Evolutionary conservation across 2,113 vertebrate species (phyloP), one percentile per base, ranked within the genome.

Genomic region (Helogale parvula): DNA sequence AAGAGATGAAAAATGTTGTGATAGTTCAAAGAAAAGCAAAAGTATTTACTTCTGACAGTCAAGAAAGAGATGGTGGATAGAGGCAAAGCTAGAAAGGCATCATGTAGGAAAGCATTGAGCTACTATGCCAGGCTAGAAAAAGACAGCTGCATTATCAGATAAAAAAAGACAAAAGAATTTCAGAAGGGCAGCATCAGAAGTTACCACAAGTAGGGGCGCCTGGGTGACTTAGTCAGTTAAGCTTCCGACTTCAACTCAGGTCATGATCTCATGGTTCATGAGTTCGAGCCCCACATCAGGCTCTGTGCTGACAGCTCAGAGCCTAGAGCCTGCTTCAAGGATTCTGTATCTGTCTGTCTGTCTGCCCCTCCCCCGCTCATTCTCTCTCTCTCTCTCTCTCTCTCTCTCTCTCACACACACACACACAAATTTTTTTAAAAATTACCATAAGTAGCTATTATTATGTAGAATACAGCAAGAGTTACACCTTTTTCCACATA

Each of bases 21-120:
- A 76, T 63, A 94, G 4, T 74, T 65, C 68, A 77, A 68, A 93
- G 76, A 71, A 87, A 87, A 93, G 50, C 27, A 96, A 90, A 94
- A 83, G 77, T 69, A 92, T 35, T 88, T 80, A 27, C 17, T 84
- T 27, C 19, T 92, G 7, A 19, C 68, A 10, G 79, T 23, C 90
- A 17, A 97, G 33, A 65, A 74, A 91, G 19, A 88, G 16, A 85
- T 31, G n/a, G 38, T 63, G 0, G 41, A 45, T 93, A 14, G 35
- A 57, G 21, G 79, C 31, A 91, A 92, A 50, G 35, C 7, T 92
- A 80, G 72, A 80, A 86, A 95, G 47, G 9, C 69, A 72, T 47
- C n/a, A 88, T 35, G 12, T 29, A 47, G 74, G 12, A 96, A 87
- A 83, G 41, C 45, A 52, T 0, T 66, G 4, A 82, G 47, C 25